These are phyloP conservation scores for Clarias fuscus DNA, from an alignment of 2,797 vertebrate species.

Conservation along the genomic window DNA sequence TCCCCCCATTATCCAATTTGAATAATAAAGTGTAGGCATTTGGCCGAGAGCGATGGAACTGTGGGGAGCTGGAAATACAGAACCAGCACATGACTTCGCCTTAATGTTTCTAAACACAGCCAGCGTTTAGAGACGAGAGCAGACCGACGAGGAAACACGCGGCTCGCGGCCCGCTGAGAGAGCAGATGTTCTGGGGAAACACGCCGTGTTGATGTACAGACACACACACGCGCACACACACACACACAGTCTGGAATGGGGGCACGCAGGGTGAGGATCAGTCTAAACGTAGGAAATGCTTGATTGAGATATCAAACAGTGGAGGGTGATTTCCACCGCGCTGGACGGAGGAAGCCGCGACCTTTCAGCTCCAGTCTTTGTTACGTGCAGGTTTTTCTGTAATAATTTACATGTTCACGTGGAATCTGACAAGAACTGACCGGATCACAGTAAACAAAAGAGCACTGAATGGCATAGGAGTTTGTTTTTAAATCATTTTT, in stretches of 20 bases:
- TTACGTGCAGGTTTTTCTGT: background rate
- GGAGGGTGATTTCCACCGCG: background rate
- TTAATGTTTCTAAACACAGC: constrained; percentile 64
- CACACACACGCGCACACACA: constrained; percentile 7
- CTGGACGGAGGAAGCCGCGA: background rate
- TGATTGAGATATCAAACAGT: background rate
- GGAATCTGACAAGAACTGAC: background rate
- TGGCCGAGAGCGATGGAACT: constrained; percentile 27
- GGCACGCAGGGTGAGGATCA: constrained; percentile 8
- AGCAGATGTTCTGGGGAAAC: constrained; percentile 63
- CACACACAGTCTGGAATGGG: constrained; percentile 11
- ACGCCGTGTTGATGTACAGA: constrained; percentile 32
- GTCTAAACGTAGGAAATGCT: background rate
- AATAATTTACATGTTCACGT: background rate
- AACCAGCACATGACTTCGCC: constrained; percentile 49
- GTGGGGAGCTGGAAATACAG: constrained; percentile 33
- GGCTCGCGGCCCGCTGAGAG: constrained; percentile 46
- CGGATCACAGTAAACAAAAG: background rate
- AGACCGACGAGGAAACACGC: constrained; percentile 2
- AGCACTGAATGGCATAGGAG: background rate
- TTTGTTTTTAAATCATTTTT: too few relatives aligned
- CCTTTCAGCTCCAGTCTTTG: background rate
- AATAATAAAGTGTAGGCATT: constrained; percentile 52
- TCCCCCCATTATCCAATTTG: constrained; percentile 54
- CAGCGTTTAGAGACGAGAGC: constrained; percentile 53